Evolutionary conservation across 2,888 invertebrate species (phyloP), one percentile per base, ranked within the genome.

Genomic region (Cephonodes hylas): DNA sequence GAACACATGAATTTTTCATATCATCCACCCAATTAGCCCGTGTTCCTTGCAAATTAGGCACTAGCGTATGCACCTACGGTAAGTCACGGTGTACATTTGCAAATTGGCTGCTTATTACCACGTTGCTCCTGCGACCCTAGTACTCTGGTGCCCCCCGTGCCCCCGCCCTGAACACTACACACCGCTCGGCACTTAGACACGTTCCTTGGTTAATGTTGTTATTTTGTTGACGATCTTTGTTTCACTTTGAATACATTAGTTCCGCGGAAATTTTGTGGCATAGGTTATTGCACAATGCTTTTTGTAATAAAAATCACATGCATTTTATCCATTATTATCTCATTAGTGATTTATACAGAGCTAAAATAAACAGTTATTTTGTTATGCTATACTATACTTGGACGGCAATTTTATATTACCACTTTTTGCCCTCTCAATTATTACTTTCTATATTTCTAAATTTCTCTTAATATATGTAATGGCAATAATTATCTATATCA

Each of bases 41-140:
- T 75, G 70, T 65, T 76, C 76, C 66, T 73, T 74, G 70, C 64
- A 77, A 81, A 87, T 86, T 83, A 87, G 83, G 80, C 81, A 77
- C 80, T 87, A 83, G n/a, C n/a, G 68, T 83, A 86, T 86, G 85
- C 88, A 85, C 82, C 81, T 79, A 72, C 78, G 76, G 81, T 79
- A 71, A 78, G 77, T 76, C 70, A 73, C 66, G 48, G 77, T 74
- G 76, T 75, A 79, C 78, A 81, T 82, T 80, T 72, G 82, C 81
- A 81, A 83, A 86, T 85, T 80, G 79, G 75, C 77, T 72, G 82
- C 84, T 84, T 82, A 85, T 87, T 85, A 84, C 63, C 46, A 56
- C 63, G 63, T 62, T 72, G 70, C 65, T 80, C 72, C 38, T 34
- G 38, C n/a, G 38, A 38, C 38, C 38, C 38, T n/a, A n/a, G n/a